phyloP scores from a whole-genome alignment of 2,113 vertebrate genomes.

The Semnopithecus entellus region DNA sequence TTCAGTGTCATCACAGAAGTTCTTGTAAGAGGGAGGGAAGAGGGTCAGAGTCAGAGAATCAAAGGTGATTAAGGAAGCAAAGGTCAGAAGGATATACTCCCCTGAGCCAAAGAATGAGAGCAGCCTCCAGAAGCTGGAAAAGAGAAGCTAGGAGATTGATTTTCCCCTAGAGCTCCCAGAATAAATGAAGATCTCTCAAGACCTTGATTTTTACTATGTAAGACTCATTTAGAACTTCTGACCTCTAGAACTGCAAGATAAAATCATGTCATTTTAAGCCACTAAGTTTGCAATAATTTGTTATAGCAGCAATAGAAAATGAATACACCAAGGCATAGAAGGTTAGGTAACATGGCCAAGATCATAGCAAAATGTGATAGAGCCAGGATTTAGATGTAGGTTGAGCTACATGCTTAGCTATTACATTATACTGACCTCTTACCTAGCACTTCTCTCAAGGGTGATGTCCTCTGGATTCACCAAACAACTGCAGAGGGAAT shows the following conservation, averaged over 20 bases:
- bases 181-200: neutral
- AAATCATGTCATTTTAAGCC: neutral
- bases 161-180: neutral
- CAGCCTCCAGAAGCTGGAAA: neutral
- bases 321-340: neutral
- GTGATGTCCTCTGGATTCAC: neutral
- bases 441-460: neutral
- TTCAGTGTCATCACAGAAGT: neutral
- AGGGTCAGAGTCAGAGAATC: neutral
- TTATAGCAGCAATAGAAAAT: constrained; percentile 7
- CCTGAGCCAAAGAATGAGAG: neutral
- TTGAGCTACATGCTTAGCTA: neutral
- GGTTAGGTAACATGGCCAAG: neutral
- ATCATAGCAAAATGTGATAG: neutral
- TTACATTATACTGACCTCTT: neutral
- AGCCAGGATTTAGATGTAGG: neutral
- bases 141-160: neutral
- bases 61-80: neutral
- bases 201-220: neutral
- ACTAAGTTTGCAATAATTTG: neutral
- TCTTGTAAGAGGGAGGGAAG: neutral
- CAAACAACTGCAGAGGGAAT: neutral
- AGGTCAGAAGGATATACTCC: neutral
- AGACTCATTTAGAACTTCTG: neutral
- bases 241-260: neutral